phyloP scores from a whole-genome alignment of 2,888 invertebrate species.

The Lepidocyrtinus sp. region DNA sequence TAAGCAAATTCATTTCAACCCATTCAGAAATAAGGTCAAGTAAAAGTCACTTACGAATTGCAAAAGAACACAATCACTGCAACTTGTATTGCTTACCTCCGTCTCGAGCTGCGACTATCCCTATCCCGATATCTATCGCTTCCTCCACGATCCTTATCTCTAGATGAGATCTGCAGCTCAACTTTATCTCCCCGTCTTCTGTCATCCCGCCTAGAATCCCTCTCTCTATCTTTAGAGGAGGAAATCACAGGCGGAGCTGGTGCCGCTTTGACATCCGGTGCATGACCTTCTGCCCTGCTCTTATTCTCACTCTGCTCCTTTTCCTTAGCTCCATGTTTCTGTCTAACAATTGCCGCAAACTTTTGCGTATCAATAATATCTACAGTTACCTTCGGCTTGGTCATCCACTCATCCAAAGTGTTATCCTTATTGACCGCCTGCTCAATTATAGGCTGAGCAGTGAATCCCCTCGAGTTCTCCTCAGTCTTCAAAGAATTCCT shows the following conservation, averaged over 20 bases:
- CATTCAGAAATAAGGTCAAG: too few species aligned
- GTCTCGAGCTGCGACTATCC: conserved; percentile 31
- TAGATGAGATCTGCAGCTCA: conserved; percentile 63
- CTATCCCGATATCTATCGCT: conserved; percentile 53
- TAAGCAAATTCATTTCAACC: background rate
- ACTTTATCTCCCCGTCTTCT: conserved; percentile 59
- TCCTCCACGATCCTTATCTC: conserved; percentile 52
- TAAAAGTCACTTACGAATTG: background rate
- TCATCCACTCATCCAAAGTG: conserved; percentile 70
- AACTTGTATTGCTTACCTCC: conserved; percentile 45
- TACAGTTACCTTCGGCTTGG: conserved; percentile 64
- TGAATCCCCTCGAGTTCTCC: conserved; percentile 46
- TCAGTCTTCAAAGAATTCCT: conserved; percentile 66
- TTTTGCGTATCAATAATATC: conserved; percentile 70
- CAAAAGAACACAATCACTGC: background rate
- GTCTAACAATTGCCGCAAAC: conserved; percentile 69
- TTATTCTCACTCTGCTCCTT: conserved; percentile 39
- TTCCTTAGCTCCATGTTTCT: conserved; percentile 64
- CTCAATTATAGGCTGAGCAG: conserved; percentile 29
- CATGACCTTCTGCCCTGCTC: background rate
- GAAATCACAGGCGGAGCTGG: conserved; percentile 17
- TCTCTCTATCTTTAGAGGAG: conserved; percentile 33
- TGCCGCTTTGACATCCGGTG: conserved; percentile 13
- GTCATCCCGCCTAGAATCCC: conserved; percentile 53
- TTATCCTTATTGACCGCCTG: conserved; percentile 32